These are phyloP conservation scores for Liolophura sinensis DNA, from an alignment of 1,140 invertebrate species.

Conservation along the genomic window DNA sequence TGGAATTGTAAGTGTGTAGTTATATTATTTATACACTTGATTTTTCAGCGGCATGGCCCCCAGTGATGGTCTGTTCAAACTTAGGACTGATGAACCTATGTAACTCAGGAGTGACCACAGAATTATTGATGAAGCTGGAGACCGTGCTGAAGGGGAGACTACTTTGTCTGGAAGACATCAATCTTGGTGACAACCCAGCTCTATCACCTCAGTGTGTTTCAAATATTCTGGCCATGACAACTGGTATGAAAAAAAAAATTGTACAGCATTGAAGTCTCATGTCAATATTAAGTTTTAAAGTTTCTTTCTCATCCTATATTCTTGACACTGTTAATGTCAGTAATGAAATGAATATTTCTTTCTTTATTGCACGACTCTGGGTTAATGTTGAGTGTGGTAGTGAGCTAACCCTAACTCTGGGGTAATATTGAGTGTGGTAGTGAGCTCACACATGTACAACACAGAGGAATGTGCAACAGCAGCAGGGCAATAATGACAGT, in stretches of 20 bases:
- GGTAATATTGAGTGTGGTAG: too few relatives aligned
- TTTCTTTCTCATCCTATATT: neutral
- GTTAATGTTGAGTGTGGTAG: too few relatives aligned
- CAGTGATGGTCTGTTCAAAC: too few relatives aligned
- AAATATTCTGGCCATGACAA: constrained; percentile 10
- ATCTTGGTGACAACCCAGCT: constrained; percentile 31
- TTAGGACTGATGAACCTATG: too few relatives aligned
- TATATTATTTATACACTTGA: too few relatives aligned
- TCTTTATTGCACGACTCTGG: too few relatives aligned
- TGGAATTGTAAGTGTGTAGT: too few relatives aligned
- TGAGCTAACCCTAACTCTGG: too few relatives aligned
- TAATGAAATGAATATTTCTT: neutral
- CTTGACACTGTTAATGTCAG: neutral
- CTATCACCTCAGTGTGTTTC: constrained; percentile 27
- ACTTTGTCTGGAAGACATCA: constrained; percentile 29
- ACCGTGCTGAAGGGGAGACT: constrained; percentile 29
- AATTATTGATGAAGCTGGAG: constrained; percentile 25
- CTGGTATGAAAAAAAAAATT: constrained; percentile 17
- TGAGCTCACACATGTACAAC: too few relatives aligned
- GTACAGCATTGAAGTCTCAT: constrained; percentile 16
- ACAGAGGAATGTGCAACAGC: too few relatives aligned
- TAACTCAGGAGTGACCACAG: constrained; percentile 9
- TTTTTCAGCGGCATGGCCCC: too few relatives aligned
- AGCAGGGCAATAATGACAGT: too few relatives aligned
- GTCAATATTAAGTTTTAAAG: neutral